Percentiles rank a stretch among this genome's conserved stretches.
These are phyloP conservation scores for Zoanthus solanderi DNA, from an alignment of 92 coral and sea anemone genomes.

Conservation along the genomic window DNA sequence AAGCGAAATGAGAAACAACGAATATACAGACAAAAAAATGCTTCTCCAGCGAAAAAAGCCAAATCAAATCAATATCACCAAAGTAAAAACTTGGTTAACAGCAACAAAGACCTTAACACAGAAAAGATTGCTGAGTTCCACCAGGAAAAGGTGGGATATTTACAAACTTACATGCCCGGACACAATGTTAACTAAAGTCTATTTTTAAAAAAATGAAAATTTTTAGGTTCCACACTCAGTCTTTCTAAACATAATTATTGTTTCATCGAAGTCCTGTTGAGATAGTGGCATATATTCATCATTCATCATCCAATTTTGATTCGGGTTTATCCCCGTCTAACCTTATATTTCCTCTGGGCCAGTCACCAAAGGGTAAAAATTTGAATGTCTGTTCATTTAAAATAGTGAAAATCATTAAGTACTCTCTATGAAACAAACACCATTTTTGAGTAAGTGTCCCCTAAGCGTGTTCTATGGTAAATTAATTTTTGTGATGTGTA, in stretches of 20 bases:
- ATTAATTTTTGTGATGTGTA: no score
- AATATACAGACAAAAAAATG: background rate
- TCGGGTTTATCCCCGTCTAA: no score
- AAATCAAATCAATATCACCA: conserved; percentile 11
- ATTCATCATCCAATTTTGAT: no score
- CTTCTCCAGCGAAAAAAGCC: background rate
- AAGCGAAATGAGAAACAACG: background rate
- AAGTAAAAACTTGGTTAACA: background rate
- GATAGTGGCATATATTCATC: background rate
- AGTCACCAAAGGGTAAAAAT: background rate
- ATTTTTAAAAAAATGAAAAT: no score
- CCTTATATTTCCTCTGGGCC: background rate
- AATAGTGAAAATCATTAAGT: background rate
- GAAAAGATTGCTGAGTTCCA: conserved; percentile 76
- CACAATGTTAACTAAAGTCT: no score
- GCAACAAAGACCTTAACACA: conserved; percentile 15
- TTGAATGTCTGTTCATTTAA: background rate
- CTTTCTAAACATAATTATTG: no score
- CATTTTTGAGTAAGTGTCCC: background rate
- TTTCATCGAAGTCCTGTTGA: background rate
- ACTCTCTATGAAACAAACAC: background rate
- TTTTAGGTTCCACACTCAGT: no score
- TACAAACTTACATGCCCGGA: background rate
- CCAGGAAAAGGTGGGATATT: conserved; percentile 70
- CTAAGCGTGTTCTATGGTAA: background rate